phyloP scores from a whole-genome alignment of 1,140 invertebrate genomes.

The Danaus plexippus region DNA sequence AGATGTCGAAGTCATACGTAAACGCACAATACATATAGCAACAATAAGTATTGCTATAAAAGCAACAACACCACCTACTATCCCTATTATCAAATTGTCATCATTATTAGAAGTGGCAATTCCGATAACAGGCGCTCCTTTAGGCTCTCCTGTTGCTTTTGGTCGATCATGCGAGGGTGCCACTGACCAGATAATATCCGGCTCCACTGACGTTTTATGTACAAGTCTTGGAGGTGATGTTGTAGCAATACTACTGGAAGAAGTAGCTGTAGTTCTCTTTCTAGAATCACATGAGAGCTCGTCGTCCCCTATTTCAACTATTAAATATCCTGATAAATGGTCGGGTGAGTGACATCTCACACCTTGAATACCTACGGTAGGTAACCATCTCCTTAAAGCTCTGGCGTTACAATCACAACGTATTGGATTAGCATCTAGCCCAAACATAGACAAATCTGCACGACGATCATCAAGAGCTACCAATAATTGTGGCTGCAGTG shows the following conservation, averaged over 20 bases:
- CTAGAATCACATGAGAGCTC: constrained; percentile 83
- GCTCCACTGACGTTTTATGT: constrained; percentile 77
- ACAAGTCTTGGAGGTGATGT: constrained; percentile 67
- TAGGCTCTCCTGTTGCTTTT: constrained; percentile 72
- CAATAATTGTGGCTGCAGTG: constrained; percentile 82
- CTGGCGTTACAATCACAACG: constrained; percentile 88
- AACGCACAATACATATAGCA: constrained; percentile 87
- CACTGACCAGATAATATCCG: constrained; percentile 90
- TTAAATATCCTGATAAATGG: constrained; percentile 76
- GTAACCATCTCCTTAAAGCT: constrained; percentile 84
- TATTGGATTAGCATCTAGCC: constrained; percentile 84
- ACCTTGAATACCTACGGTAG: constrained; percentile 73
- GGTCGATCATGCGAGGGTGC: constrained; percentile 75
- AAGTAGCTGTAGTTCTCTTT: constrained; percentile 72
- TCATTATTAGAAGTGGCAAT: constrained; percentile 82
- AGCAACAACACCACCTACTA: constrained; percentile 91
- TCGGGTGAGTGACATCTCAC: constrained; percentile 79
- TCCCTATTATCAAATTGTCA: constrained; percentile 92
- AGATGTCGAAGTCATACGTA: constrained; percentile 77
- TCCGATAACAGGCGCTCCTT: constrained; percentile 73
- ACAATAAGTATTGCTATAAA: constrained; percentile 91
- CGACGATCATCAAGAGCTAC: constrained; percentile 84
- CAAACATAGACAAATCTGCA: constrained; percentile 79
- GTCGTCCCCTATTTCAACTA: constrained; percentile 84
- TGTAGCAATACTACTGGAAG: constrained; percentile 55